A percentile compares a stretch with the other conserved stretches of the same genome.
phyloP scores from a whole-genome alignment of 2,113 vertebrate genomes.

The Pachypanchax playfairii region DNA sequence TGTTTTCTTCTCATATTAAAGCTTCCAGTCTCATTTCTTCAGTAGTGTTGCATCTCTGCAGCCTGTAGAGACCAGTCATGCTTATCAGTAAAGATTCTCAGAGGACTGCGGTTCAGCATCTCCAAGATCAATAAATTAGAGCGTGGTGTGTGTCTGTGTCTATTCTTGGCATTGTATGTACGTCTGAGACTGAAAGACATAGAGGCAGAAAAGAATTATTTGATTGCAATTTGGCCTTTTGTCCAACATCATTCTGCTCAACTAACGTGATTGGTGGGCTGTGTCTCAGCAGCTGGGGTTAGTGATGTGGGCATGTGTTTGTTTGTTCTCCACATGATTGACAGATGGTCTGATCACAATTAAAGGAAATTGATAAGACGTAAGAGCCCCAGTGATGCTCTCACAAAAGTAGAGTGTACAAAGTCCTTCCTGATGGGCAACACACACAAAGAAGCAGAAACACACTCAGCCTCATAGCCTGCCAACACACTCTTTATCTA shows the following conservation, averaged over 20 bases:
- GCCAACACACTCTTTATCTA: constrained; percentile 9
- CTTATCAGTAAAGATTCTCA: constrained; percentile 56
- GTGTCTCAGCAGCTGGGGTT: too few species aligned
- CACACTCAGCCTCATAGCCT: constrained; percentile 4
- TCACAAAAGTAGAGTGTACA: constrained; percentile 67
- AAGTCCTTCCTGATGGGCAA: constrained; percentile 46
- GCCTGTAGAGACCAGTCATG: constrained; percentile 47
- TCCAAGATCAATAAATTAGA: constrained; percentile 61
- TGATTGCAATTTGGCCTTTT: constrained; percentile 46
- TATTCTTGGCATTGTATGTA: constrained; percentile 4
- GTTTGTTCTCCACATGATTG: constrained; percentile 54
- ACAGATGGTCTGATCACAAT: constrained; percentile 63
- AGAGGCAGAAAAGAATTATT: constrained; percentile 38
- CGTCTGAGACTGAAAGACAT: constrained; percentile 15
- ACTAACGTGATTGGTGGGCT: constrained; percentile 32
- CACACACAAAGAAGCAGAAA: constrained; percentile 32
- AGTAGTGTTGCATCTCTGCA: constrained; percentile 35
- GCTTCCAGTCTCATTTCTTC: constrained; percentile 35
- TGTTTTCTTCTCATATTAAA: constrained; percentile 13
- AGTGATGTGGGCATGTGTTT: constrained; percentile 24
- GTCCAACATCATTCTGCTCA: constrained; percentile 33
- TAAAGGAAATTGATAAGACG: constrained; percentile 72
- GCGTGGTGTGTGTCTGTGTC: constrained; percentile 21
- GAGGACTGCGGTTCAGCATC: constrained; percentile 48
- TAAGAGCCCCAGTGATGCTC: constrained; percentile 62